phyloP scores from a whole-genome alignment of 2,888 invertebrate species.

The Colostygia pectinataria region DNA sequence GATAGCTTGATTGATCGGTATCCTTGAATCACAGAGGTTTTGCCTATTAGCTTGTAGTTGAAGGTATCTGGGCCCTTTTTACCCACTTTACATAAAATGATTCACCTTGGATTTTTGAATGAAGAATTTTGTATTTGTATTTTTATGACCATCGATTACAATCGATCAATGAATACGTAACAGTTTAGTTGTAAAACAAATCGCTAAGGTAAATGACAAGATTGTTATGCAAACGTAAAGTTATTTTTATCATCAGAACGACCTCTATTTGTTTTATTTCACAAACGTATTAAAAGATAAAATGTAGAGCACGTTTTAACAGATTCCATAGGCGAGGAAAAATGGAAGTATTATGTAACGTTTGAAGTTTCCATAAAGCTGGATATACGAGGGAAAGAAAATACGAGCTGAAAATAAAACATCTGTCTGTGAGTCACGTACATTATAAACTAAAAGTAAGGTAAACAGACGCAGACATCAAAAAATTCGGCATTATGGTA shows the following conservation, averaged over 20 bases:
- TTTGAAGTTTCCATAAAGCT: conserved; percentile 66
- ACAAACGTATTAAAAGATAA: conserved; percentile 31
- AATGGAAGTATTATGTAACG: conserved; percentile 64
- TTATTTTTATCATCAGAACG: conserved; percentile 26
- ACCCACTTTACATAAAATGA: neutral
- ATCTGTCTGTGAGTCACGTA: conserved; percentile 66
- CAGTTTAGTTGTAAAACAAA: conserved; percentile 1
- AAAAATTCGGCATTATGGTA: conserved; percentile 43
- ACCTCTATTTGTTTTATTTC: conserved; percentile 29
- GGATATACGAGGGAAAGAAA: conserved; percentile 61
- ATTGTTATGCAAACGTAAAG: conserved; percentile 13
- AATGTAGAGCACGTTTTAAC: conserved; percentile 43
- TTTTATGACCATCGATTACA: neutral
- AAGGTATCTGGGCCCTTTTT: conserved; percentile 5
- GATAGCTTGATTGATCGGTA: conserved; percentile 46
- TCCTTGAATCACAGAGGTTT: conserved; percentile 55
- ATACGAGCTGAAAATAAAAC: conserved; percentile 66
- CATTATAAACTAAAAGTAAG: conserved; percentile 61
- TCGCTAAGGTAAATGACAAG: conserved; percentile 8
- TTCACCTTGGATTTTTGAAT: conserved; percentile 3
- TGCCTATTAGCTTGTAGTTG: conserved; percentile 11
- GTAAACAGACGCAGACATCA: conserved; percentile 60
- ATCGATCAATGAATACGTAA: conserved; percentile 10
- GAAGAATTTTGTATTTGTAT: no score
- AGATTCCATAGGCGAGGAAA: conserved; percentile 50